phyloP scores from a whole-genome alignment of 2,888 invertebrate genomes.

The Scaptomyza cyrtandrae region DNA sequence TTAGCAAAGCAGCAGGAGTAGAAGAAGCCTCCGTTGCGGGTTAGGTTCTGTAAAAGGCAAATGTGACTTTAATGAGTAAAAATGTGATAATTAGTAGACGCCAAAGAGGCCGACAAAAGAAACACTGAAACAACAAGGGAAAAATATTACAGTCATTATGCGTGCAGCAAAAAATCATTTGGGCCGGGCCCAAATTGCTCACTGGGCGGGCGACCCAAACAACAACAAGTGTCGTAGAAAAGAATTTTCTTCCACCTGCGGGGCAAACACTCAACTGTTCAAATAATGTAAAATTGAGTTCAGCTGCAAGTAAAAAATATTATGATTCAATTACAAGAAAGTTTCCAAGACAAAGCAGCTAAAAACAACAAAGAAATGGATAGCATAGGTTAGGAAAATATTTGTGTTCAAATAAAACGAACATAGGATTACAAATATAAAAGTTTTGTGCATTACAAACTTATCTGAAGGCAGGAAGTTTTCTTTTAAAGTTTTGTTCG shows the following conservation, averaged over 20 bases:
- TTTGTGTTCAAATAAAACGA: slow-evolving; percentile 3
- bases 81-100: slow-evolving; percentile 77
- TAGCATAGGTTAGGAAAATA: slow-evolving; percentile 6
- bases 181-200: slow-evolving; percentile 50
- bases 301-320: slow-evolving; percentile 58
- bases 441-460: too few relatives aligned
- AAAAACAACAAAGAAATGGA: slow-evolving; percentile 36
- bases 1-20: slow-evolving; percentile 10
- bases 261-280: slow-evolving; percentile 32
- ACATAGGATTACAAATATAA: too few relatives aligned
- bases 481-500: too few relatives aligned
- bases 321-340: slow-evolving; percentile 62
- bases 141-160: slow-evolving; percentile 47
- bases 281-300: slow-evolving; percentile 67
- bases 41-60: slow-evolving; percentile 46
- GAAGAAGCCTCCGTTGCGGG: slow-evolving; percentile 1
- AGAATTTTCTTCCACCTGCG: slow-evolving; percentile 45
- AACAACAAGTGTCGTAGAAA: slow-evolving; percentile 43
- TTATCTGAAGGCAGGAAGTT: too few relatives aligned
- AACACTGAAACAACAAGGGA: slow-evolving; percentile 3
- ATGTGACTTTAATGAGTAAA: slow-evolving; percentile 80
- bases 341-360: neutral
- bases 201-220: slow-evolving; percentile 41
- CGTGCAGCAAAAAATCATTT: slow-evolving; percentile 38
- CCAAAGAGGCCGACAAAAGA: slow-evolving; percentile 71